Percentiles rank a stretch among this genome's conserved stretches.
Conservation (phyloP, 1,140 invertebrate species). For the Lepidurus couesii region DNA sequence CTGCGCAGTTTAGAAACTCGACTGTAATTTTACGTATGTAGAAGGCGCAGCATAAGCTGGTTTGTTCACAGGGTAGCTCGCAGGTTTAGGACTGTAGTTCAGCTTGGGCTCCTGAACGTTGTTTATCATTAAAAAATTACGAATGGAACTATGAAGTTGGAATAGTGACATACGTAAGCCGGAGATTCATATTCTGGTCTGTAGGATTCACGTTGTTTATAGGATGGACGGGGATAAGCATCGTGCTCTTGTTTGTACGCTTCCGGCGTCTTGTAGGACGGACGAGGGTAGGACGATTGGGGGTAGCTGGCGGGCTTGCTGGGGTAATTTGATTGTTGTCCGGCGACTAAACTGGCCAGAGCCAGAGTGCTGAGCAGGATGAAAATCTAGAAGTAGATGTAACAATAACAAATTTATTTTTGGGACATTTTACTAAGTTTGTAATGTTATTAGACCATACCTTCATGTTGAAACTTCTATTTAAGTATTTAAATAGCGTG, state of each 20-base stretch:
- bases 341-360: background rate
- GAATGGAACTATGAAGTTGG: background rate
- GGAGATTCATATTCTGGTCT: background rate
- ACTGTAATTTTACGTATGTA: background rate
- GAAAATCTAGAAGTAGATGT: too few species aligned
- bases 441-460: too few species aligned
- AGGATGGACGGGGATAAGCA: background rate
- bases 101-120: background rate
- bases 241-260: background rate
- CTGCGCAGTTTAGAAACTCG: background rate
- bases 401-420: too few species aligned
- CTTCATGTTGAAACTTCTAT: too few species aligned
- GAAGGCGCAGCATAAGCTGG: background rate
- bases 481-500: too few species aligned
- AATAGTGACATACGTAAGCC: background rate
- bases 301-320: background rate
- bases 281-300: background rate
- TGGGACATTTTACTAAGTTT: too few species aligned
- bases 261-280: background rate
- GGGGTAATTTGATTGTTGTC: background rate
- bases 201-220: background rate
- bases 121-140: background rate
- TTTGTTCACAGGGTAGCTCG: background rate
- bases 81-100: background rate
- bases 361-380: too few species aligned